A percentile compares a stretch with the other conserved stretches of the same genome.
Conservation (phyloP, 2,888 invertebrate genomes). For the Apodemia mormo region DNA sequence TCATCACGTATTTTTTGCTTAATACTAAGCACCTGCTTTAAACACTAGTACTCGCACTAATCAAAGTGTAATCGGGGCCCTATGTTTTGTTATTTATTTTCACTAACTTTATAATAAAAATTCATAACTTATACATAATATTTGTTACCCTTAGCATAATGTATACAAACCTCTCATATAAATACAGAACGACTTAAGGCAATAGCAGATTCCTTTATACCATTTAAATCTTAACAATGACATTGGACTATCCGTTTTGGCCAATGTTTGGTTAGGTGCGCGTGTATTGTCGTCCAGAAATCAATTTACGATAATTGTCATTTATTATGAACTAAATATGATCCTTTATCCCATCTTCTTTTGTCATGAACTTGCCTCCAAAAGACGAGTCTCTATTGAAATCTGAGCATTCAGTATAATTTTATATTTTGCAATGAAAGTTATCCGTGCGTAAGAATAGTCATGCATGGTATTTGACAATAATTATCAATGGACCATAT, state of each 20-base stretch:
- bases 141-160: constrained; percentile 68
- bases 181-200: constrained; percentile 43
- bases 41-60: no score
- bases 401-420: constrained; percentile 46
- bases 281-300: constrained; percentile 69
- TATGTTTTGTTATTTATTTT: no score
- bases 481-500: constrained; percentile 61
- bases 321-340: constrained; percentile 82
- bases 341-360: constrained; percentile 65
- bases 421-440: constrained; percentile 68
- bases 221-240: constrained; percentile 61
- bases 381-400: constrained; percentile 52
- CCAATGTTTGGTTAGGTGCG: constrained; percentile 87
- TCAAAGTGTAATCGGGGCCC: no score
- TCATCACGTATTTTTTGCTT: no score
- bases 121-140: constrained; percentile 54
- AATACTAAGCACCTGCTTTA: no score
- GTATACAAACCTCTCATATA: constrained; percentile 60
- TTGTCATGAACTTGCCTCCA: constrained; percentile 57
- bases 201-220: constrained; percentile 46
- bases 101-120: no score
- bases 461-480: constrained; percentile 69
- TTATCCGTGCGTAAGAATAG: constrained; percentile 57
- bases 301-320: constrained; percentile 82
- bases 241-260: constrained; percentile 77